Evolutionary conservation across 2,797 vertebrate species (phyloP).

Genomic region (Sebastes alutus): DNA sequence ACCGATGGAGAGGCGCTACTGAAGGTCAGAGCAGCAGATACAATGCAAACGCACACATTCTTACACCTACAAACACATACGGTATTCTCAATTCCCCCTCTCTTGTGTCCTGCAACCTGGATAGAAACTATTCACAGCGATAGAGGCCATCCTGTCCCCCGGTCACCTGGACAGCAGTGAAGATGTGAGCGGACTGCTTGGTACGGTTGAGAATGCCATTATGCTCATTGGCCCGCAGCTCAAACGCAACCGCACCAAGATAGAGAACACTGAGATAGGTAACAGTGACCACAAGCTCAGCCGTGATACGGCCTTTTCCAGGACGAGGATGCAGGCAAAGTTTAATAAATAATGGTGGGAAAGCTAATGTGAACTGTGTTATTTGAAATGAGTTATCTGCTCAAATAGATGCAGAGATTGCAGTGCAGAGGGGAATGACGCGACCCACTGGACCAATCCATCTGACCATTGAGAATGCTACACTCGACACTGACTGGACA

Average conservation of each 20-base stretch:
- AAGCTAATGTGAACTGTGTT: not conserved
- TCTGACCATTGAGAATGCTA: conserved; percentile 62
- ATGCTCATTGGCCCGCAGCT: conserved; percentile 76
- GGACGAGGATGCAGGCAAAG: not conserved
- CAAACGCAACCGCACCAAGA: conserved; percentile 38
- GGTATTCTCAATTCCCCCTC: not conserved
- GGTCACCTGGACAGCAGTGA: not conserved
- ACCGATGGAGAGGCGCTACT: conserved; percentile 62
- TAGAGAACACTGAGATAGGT: conserved; percentile 64
- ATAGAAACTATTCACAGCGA: conserved; percentile 67
- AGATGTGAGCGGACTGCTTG: conserved; percentile 58
- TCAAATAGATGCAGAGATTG: conserved; percentile 68
- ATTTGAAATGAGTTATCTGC: not conserved
- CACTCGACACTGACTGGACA: conserved; percentile 75
- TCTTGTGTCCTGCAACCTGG: not conserved
- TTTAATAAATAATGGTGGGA: not conserved
- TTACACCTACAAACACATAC: not conserved
- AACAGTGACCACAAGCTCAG: not conserved
- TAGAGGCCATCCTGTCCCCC: conserved; percentile 27
- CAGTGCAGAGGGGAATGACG: conserved; percentile 52
- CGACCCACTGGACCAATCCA: conserved; percentile 69
- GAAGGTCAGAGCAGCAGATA: conserved; percentile 62
- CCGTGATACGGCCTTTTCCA: not conserved
- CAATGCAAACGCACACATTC: not conserved
- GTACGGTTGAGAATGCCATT: conserved; percentile 64